phyloP scores from a whole-genome alignment of 1,140 invertebrate species.

The Trissolcus basalis region DNA sequence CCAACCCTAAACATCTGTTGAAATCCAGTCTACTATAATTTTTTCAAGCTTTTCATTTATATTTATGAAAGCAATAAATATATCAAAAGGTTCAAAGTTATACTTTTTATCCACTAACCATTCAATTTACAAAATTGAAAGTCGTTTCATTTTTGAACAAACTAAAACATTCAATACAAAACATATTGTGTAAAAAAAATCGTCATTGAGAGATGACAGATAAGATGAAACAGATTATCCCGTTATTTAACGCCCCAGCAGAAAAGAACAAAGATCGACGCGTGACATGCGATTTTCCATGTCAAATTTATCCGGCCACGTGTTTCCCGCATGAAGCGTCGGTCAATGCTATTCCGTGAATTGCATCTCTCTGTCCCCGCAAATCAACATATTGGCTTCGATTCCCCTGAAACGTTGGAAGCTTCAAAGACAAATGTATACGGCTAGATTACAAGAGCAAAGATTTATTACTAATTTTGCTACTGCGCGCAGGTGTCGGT shows the following conservation, averaged over 20 bases:
- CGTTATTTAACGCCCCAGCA: slow-evolving; percentile 29
- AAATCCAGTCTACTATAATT: no score
- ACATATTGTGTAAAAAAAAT: no score
- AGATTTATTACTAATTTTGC: slow-evolving; percentile 48
- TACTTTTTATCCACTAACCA: no score
- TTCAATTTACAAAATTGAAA: no score
- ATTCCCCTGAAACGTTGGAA: slow-evolving; percentile 16
- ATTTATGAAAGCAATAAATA: no score
- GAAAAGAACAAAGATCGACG: slow-evolving; percentile 32
- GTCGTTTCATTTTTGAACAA: no score
- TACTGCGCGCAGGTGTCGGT: slow-evolving; percentile 17
- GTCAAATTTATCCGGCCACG: slow-evolving; percentile 51
- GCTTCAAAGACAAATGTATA: slow-evolving; percentile 6
- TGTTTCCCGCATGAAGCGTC: slow-evolving; percentile 41
- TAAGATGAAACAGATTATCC: slow-evolving; percentile 38
- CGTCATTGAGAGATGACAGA: slow-evolving; percentile 14
- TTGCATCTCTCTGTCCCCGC: slow-evolving; percentile 4
- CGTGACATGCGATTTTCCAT: slow-evolving; percentile 53
- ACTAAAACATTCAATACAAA: no score
- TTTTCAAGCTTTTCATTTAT: no score
- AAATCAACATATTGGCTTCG: slow-evolving; percentile 33
- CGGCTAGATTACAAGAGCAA: slow-evolving; percentile 21
- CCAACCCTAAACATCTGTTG: no score
- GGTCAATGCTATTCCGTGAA: slow-evolving; percentile 5
- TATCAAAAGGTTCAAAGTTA: no score